phyloP scores from a whole-genome alignment of 64 coral and sea anemone species.

The Montipora efflorescens region DNA sequence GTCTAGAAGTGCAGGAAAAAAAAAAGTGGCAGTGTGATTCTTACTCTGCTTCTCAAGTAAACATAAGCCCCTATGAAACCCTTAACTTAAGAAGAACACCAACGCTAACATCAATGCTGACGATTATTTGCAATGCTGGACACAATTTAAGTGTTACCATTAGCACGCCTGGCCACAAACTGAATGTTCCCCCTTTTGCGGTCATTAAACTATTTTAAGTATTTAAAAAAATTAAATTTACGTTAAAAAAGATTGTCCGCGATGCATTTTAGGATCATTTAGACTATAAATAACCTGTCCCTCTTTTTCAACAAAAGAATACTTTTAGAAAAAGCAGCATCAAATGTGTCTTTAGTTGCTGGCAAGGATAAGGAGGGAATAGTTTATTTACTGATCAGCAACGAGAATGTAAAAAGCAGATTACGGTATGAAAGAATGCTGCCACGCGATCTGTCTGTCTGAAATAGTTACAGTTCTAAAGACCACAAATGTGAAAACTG shows the following conservation, averaged over 20 bases:
- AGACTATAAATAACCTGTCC: no score
- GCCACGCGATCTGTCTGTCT: neutral
- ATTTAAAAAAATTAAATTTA: neutral
- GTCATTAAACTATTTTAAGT: neutral
- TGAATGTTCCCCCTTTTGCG: neutral
- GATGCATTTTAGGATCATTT: neutral
- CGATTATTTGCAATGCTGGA: no score
- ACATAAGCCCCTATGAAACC: no score
- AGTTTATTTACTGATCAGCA: neutral
- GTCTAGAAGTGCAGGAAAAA: no score
- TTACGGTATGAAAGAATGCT: neutral
- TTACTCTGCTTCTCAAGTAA: no score
- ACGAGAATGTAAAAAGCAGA: neutral
- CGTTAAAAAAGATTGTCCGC: neutral
- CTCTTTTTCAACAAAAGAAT: neutral
- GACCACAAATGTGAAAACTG: neutral
- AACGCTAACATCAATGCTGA: no score
- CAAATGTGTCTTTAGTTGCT: neutral
- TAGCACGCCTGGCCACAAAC: neutral
- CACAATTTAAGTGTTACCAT: no score
- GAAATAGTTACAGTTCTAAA: constrained; percentile 2
- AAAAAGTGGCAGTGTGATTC: no score
- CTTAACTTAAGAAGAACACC: no score
- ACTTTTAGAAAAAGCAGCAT: neutral
- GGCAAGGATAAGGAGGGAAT: neutral